A percentile compares a stretch with the other conserved stretches of the same genome.
Evolutionary conservation across 2,888 invertebrate genomes (phyloP).

Genomic region (Cremastinae sp.): DNA sequence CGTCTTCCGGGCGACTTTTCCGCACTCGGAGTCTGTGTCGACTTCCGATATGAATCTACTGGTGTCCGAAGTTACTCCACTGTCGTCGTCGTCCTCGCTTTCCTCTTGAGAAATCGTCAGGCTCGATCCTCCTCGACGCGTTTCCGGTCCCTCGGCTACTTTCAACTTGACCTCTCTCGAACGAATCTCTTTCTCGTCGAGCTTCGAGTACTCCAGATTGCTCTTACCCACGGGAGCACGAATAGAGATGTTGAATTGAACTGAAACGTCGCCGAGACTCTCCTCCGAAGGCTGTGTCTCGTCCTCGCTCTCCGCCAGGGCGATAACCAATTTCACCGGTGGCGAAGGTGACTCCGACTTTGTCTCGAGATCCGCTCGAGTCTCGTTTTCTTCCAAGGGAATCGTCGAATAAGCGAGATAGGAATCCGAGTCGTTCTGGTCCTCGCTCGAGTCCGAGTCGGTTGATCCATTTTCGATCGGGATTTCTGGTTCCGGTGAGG

Average conservation of each 20-base stretch:
- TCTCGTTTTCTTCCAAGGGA: conserved; percentile 32
- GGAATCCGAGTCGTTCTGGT: conserved; percentile 71
- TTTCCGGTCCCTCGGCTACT: conserved; percentile 10
- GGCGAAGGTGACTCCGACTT: neutral
- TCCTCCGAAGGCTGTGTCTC: conserved; percentile 13
- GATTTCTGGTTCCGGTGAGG: conserved; percentile 35
- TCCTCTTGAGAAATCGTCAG: conserved; percentile 73
- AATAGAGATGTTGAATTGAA: conserved; percentile 21
- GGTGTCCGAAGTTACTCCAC: conserved; percentile 87
- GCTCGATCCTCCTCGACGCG: conserved; percentile 57
- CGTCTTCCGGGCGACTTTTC: conserved; percentile 79
- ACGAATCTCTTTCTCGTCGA: neutral
- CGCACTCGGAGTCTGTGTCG: conserved; percentile 84
- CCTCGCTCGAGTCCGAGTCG: conserved; percentile 43
- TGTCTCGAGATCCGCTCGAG: neutral
- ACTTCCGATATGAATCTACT: conserved; percentile 86
- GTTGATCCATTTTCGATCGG: conserved; percentile 10
- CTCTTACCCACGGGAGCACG: neutral
- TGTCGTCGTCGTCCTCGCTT: conserved; percentile 84
- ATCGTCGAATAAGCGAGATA: conserved; percentile 75
- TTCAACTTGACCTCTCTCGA: neutral
- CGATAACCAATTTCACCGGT: neutral
- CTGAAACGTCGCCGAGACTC: conserved; percentile 27
- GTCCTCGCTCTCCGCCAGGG: neutral
- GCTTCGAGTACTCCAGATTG: conserved; percentile 13